Evolutionary conservation across 2,797 vertebrate genomes (phyloP).

Genomic region (Sebastes matsubarae): DNA sequence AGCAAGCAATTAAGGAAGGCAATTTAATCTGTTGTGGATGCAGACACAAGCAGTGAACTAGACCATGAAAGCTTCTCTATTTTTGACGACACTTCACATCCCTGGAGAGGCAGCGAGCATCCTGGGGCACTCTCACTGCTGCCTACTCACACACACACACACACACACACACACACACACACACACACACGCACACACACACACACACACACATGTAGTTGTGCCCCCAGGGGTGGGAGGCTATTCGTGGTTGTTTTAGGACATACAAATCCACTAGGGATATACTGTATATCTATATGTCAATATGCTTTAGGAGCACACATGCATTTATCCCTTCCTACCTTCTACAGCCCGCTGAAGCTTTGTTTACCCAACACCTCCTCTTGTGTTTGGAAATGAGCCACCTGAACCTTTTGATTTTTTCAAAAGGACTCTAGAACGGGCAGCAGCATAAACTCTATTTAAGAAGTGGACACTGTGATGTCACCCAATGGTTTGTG

Average conservation of each 20-base stretch:
- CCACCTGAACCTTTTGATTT: not conserved
- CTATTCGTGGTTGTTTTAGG: conserved; percentile 13
- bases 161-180: too few relatives aligned
- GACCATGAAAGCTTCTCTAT: conserved; percentile 75
- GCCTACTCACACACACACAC: not conserved
- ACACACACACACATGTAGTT: not conserved
- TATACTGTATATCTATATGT: not conserved
- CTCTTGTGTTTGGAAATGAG: not conserved
- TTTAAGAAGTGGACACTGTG: too few relatives aligned
- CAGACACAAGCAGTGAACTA: conserved; percentile 75
- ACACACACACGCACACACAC: conserved; percentile 1
- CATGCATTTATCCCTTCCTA: not conserved
- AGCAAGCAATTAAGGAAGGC: conserved; percentile 75
- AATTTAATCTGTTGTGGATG: conserved; percentile 70
- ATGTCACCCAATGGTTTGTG: too few relatives aligned
- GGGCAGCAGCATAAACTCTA: not conserved
- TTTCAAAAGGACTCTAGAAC: not conserved
- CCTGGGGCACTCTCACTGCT: conserved; percentile 45
- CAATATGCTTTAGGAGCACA: not conserved
- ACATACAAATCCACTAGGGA: conserved; percentile 8
- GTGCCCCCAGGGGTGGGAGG: not conserved
- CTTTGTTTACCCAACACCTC: not conserved
- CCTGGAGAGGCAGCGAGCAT: conserved; percentile 62
- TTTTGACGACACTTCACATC: conserved; percentile 64
- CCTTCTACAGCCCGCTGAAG: not conserved